Evolutionary conservation across 2,797 vertebrate species (phyloP), one percentile per base, ranked within the genome.

Genomic region (Phrynocephalus forsythii): DNA sequence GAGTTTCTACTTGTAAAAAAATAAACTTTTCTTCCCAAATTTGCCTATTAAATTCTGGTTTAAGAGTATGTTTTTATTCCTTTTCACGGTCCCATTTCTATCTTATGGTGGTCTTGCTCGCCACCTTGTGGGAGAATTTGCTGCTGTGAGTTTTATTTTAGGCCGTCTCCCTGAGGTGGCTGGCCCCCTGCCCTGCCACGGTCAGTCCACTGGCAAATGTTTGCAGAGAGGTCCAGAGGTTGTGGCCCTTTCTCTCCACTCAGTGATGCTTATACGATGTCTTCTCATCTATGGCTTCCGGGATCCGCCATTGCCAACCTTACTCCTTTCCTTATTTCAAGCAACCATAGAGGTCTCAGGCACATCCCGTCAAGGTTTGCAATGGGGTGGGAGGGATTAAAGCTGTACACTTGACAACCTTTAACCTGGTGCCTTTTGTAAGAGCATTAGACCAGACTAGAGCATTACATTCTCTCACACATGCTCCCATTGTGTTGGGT

Each of bases 61-160:
- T 33, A 28, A 28, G 10, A 28, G 6, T 24, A 30, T 44, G 6
- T 38, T 82, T 82, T 22, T 68, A 44, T 68, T 85, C 20, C 5
- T 26, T 73, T 26, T 1, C 33, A 22, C 28, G 7, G 38, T 10
- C 69, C 5, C 16, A 87, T 7, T 11, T 83, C 28, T 7, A 18
- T 20, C 26, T 63, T 5, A 10, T 75, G 24, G 30, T 56, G 77
- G 69, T 20, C 78, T 88, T 75, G 68, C 24, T 1, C 48, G 15
- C 87, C 87, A 81, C 9, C 87, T 88, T 76, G 77, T 85, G 87
- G 87, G 3, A 3, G 22, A 85, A 56, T 79, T 60, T 83, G 20
- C 48, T n/a, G 28, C 48, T 24, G 5, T 66, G 73, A 8, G 26
- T 71, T 83, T 60, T 77, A 84, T 28, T 67, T 80, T 60, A 38